phyloP scores from a whole-genome alignment of 2,113 vertebrate genomes.

The Toxotes jaculatrix region DNA sequence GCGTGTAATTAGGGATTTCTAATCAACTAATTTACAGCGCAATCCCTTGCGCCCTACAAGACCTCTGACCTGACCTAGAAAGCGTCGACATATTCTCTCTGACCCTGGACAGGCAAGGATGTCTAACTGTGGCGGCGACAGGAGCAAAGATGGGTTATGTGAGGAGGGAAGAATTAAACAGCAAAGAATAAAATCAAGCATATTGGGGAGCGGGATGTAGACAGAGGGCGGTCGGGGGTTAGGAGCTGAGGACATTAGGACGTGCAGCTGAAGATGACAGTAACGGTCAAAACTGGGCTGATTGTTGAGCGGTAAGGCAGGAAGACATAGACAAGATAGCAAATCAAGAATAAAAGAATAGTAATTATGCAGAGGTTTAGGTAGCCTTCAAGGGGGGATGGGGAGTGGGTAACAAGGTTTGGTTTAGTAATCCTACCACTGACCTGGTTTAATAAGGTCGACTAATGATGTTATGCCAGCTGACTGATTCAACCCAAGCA shows the following conservation, averaged over 20 bases:
- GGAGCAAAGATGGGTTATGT: slow-evolving; percentile 11
- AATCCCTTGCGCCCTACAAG: slow-evolving; percentile 70
- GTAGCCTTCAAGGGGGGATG: background rate
- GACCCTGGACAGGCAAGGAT: slow-evolving; percentile 40
- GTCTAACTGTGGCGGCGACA: background rate
- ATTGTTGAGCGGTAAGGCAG: background rate
- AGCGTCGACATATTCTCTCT: slow-evolving; percentile 45
- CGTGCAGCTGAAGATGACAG: background rate
- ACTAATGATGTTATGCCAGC: slow-evolving; percentile 71
- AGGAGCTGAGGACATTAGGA: background rate
- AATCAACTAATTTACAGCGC: slow-evolving; percentile 88
- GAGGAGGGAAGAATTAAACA: slow-evolving; percentile 8
- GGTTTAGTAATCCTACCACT: slow-evolving; percentile 75
- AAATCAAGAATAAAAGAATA: slow-evolving; percentile 4
- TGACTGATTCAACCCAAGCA: slow-evolving; percentile 52
- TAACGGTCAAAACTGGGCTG: background rate
- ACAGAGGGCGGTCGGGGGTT: background rate
- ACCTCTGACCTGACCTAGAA: slow-evolving; percentile 76
- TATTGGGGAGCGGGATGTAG: background rate
- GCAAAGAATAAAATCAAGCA: slow-evolving; percentile 37
- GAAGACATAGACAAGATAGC: background rate
- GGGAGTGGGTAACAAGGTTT: slow-evolving; percentile 21
- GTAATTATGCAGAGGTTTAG: slow-evolving; percentile 12
- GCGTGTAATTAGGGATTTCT: slow-evolving; percentile 87
- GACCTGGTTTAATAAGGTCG: slow-evolving; percentile 79